Percentiles rank a stretch among this genome's conserved stretches.
Evolutionary conservation across 2,888 invertebrate species (phyloP).

Genomic region (Allophyes oxyacanthae): DNA sequence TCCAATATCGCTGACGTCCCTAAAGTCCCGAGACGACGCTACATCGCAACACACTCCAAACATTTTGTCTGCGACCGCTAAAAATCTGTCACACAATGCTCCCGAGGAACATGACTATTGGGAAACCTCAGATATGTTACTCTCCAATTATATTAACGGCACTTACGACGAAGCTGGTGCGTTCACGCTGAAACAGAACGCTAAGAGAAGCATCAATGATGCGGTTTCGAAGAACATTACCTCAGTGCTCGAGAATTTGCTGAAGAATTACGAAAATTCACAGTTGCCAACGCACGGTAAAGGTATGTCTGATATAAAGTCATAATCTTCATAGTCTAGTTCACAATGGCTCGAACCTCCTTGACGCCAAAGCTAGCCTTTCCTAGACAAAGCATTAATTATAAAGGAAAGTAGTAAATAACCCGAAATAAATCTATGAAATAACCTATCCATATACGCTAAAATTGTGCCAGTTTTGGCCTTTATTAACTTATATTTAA

Average conservation of each 20-base stretch:
- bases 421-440: too few species aligned
- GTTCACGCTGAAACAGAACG: conserved; percentile 71
- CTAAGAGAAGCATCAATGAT: conserved; percentile 90
- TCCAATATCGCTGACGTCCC: conserved; percentile 85
- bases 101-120: conserved; percentile 68
- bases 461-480: conserved; percentile 10
- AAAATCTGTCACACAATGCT: conserved; percentile 72
- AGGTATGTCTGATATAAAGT: conserved; percentile 90
- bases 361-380: conserved; percentile 6
- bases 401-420: conserved; percentile 35
- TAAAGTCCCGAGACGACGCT: conserved; percentile 72
- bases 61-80: conserved; percentile 77
- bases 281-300: conserved; percentile 96
- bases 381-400: conserved; percentile 27
- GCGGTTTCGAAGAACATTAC: conserved; percentile 95
- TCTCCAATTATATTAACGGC: conserved; percentile 78
- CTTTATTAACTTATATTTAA: too few species aligned
- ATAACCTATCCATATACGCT: conserved; percentile 14
- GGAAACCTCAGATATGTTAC: conserved; percentile 73
- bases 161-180: conserved; percentile 71
- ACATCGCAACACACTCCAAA: conserved; percentile 74
- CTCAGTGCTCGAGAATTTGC: conserved; percentile 94
- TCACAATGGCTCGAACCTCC: conserved; percentile 14
- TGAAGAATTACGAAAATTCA: conserved; percentile 97
- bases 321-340: not conserved